A percentile compares a stretch with the other conserved stretches of the same genome.
These are phyloP conservation scores for Ctena decussata DNA, from an alignment of 2,888 invertebrate species.

Conservation along the genomic window DNA sequence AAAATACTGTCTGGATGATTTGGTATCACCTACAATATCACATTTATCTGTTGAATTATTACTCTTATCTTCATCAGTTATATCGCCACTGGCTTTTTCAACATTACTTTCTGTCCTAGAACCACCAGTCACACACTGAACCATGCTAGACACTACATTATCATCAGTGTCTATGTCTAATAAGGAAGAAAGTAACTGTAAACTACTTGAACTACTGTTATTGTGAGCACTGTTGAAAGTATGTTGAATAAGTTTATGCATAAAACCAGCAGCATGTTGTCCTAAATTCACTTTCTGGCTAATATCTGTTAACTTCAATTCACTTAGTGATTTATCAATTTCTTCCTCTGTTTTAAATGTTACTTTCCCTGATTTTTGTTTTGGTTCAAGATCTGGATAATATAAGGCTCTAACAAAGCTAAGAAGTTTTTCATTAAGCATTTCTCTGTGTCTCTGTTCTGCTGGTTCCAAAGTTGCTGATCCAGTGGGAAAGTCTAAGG, in stretches of 20 bases:
- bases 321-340: constrained; percentile 25
- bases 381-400: constrained; percentile 57
- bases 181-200: constrained; percentile 70
- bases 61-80: not conserved
- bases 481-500: constrained; percentile 9
- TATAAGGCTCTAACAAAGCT: constrained; percentile 63
- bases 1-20: constrained; percentile 36
- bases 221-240: constrained; percentile 68
- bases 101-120: not conserved
- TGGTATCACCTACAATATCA: not conserved
- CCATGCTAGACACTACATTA: constrained; percentile 61
- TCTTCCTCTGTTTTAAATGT: constrained; percentile 50
- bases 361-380: constrained; percentile 62
- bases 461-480: constrained; percentile 31
- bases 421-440: constrained; percentile 59
- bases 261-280: constrained; percentile 37
- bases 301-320: not conserved
- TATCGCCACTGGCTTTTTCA: not conserved
- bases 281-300: not conserved
- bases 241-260: constrained; percentile 64
- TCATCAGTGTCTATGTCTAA: constrained; percentile 67
- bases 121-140: constrained; percentile 67
- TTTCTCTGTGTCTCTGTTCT: constrained; percentile 10
- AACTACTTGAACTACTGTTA: constrained; percentile 49
- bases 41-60: not conserved